phyloP scores from a whole-genome alignment of 2,797 vertebrate genomes.

The Sebastes melanostomus region DNA sequence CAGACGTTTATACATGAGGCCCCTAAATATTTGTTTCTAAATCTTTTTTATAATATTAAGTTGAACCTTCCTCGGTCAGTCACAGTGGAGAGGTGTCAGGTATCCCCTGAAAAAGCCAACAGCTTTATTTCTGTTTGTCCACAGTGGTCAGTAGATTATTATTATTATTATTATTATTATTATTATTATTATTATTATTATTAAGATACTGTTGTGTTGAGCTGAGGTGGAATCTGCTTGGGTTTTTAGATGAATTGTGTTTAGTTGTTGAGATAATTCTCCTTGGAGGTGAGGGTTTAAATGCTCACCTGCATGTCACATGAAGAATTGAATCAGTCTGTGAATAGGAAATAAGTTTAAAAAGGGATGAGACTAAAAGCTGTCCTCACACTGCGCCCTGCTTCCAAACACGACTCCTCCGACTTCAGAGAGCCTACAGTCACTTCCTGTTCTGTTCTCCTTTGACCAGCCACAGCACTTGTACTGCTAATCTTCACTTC shows the following conservation, averaged over 20 bases:
- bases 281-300: neutral
- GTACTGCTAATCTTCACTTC: neutral
- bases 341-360: neutral
- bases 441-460: neutral
- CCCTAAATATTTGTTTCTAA: neutral
- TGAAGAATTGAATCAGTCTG: neutral
- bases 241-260: neutral
- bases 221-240: neutral
- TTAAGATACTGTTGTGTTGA: no score
- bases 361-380: neutral
- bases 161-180: no score
- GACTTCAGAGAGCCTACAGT: neutral
- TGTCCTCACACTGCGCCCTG: neutral
- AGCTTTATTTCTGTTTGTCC: neutral
- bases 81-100: no score
- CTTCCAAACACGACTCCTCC: neutral
- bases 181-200: no score
- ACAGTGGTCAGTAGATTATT: neutral
- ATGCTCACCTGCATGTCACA: conserved; percentile 5
- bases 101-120: neutral
- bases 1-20: conserved; percentile 43
- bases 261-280: neutral
- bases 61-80: neutral
- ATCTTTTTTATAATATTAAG: neutral
- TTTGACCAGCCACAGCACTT: neutral